Percentiles rank a stretch among this genome's conserved stretches.
These are phyloP conservation scores for Steinernema khuongi DNA, from an alignment of 1,140 invertebrate species.

Conservation along the genomic window DNA sequence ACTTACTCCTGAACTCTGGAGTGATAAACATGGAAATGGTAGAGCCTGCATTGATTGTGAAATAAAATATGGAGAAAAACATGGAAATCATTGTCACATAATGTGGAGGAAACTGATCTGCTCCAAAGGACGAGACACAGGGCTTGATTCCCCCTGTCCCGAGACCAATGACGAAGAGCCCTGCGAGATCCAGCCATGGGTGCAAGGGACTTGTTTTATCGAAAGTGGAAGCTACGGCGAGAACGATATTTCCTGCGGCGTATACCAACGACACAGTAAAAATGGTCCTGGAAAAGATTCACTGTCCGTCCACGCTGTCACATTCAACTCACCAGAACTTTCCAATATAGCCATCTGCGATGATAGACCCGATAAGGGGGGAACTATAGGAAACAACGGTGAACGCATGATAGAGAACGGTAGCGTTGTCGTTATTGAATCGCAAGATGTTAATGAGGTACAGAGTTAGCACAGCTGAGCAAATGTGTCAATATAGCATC, in stretches of 20 bases:
- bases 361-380: conserved; percentile 75
- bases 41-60: conserved; percentile 46
- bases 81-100: conserved; percentile 22
- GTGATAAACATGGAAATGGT: conserved; percentile 55
- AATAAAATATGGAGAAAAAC: conserved; percentile 51
- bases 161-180: conserved; percentile 71
- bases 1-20: conserved; percentile 48
- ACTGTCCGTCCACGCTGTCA: background rate
- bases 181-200: conserved; percentile 58
- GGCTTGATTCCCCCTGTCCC: conserved; percentile 94
- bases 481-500: too few species aligned
- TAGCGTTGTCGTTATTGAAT: conserved; percentile 68
- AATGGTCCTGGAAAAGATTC: conserved; percentile 59
- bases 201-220: conserved; percentile 64
- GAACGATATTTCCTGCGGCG: conserved; percentile 73
- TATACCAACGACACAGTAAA: conserved; percentile 68
- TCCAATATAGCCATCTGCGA: conserved; percentile 80
- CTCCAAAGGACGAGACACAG: conserved; percentile 90
- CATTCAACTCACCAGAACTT: conserved; percentile 68
- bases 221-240: conserved; percentile 68
- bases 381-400: conserved; percentile 76
- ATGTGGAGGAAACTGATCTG: conserved; percentile 74
- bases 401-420: conserved; percentile 76
- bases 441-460: conserved; percentile 71
- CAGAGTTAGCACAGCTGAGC: conserved; percentile 75